Evolutionary conservation across 2,797 vertebrate genomes (phyloP).

Genomic region (Carcharodon carcharias): DNA sequence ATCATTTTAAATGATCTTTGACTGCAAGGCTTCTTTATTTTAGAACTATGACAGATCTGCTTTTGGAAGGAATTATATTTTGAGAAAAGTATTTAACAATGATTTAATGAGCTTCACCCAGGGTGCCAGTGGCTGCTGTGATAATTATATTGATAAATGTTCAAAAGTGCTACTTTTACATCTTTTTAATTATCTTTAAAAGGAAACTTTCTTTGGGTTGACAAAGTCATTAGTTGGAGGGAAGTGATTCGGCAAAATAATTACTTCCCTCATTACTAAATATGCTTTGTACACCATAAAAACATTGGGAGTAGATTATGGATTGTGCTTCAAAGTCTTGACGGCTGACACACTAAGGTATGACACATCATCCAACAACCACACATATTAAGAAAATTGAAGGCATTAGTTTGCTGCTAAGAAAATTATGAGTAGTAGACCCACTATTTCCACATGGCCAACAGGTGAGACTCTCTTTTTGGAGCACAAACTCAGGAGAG

Average conservation of each 20-base stretch:
- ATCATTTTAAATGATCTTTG: not conserved
- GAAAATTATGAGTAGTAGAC: not conserved
- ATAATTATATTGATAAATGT: not conserved
- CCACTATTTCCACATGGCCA: not conserved
- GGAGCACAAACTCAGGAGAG: not conserved
- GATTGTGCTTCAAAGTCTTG: not conserved
- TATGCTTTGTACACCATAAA: not conserved
- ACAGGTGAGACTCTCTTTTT: not conserved
- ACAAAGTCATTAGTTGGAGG: not conserved
- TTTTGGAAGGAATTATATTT: not conserved
- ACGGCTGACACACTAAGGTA: not conserved
- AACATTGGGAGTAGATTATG: not conserved
- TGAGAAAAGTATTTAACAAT: not conserved
- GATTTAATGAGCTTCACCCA: not conserved
- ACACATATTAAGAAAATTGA: not conserved
- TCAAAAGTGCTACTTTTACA: not conserved
- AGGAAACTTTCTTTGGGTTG: not conserved
- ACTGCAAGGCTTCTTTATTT: not conserved
- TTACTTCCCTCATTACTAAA: conserved; percentile 15
- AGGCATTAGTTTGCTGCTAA: not conserved
- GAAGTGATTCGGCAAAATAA: not conserved
- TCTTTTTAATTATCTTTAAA: conserved; percentile 33
- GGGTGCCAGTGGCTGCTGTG: not conserved
- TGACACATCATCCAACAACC: too few relatives aligned
- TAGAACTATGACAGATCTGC: not conserved